Percentiles rank a stretch among this genome's conserved stretches.
Conservation (phyloP, 2,888 invertebrate genomes). For the Encarsia formosa region DNA sequence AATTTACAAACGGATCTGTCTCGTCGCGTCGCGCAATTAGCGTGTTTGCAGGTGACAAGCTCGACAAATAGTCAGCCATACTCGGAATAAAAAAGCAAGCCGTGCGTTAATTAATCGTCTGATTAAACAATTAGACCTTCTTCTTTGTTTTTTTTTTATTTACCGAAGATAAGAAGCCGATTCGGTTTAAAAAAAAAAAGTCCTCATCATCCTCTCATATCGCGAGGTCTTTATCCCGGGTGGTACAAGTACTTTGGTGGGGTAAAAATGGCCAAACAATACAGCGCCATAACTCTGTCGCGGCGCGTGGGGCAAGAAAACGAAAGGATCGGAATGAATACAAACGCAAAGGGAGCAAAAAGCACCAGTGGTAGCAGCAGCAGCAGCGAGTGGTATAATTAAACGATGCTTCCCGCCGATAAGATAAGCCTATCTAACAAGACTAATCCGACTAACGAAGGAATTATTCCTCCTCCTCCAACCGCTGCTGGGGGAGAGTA, state of each 20-base stretch:
- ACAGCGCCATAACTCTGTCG: not conserved
- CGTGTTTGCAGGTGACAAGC: too few relatives aligned
- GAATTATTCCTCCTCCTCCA: slow-evolving; percentile 10
- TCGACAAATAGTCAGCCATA: too few relatives aligned
- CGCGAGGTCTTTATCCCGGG: too few relatives aligned
- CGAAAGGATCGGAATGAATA: not conserved
- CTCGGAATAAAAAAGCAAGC: too few relatives aligned
- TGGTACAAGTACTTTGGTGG: not conserved
- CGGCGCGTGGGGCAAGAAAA: not conserved
- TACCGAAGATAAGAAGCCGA: too few relatives aligned
- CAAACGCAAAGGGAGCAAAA: not conserved
- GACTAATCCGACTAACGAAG: slow-evolving; percentile 26
- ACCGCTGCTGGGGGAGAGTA: not conserved
- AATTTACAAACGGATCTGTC: too few relatives aligned
- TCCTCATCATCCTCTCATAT: too few relatives aligned
- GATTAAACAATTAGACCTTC: too few relatives aligned
- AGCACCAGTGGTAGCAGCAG: not conserved
- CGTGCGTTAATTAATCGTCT: too few relatives aligned
- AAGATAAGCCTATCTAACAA: slow-evolving; percentile 25
- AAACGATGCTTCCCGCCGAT: slow-evolving; percentile 18
- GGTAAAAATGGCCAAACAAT: not conserved
- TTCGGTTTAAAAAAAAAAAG: too few relatives aligned
- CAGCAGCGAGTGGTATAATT: slow-evolving; percentile 9
- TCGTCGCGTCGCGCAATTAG: too few relatives aligned
- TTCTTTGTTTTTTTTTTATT: too few relatives aligned